Base-by-base conservation (phyloP, 2,113 vertebrate genomes). In the Peromyscus leucopus region DNA sequence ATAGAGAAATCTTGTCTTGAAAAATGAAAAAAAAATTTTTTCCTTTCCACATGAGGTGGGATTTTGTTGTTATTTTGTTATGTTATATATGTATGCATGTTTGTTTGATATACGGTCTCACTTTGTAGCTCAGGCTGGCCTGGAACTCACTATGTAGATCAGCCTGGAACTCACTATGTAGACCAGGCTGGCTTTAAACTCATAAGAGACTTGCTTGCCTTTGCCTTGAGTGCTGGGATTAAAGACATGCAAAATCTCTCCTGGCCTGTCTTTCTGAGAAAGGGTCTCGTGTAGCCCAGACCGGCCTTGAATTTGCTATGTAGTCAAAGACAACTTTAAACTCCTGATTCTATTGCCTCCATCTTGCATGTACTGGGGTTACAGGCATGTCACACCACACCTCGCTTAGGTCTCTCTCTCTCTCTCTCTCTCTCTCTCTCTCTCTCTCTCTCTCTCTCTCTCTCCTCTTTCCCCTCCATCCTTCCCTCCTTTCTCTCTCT, bases 31-130 rank as follows among this genome's bases (percentile, higher is more conserved):
- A 55, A 55, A 55, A 15, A 11, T 55, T 31, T 89, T 96, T 94
- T 39, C 42, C 72, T 80, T 94, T 91, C 22, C n/a, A 90, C 75
- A 42, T 86, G 93, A 65, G 42, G 31, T 95, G 80, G 72, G 92
- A 46, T 93, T 87, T 86, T 8, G 16, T 46, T n/a, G n/a, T 85
- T 63, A 74, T 59, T 48, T 59, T 63, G 36, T 59, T 15, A 55
- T 15, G 9, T 55, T 55, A 24, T 82, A 21, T 57, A 21, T 36
- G 48, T 36, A 12, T 80, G 46, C 33, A 16, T 33, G 76, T 33
- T 4, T 79, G 48, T 82, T 12, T 82, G 79, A 59, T 55, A 59
- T 21, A 82, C 36, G 79, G 79, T 82, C 33, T 82, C 33, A 82
- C 55, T 80, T 57, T 80, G 51, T 22, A n/a, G 33, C 11, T 4